Evolutionary conservation across 2,888 invertebrate species (phyloP).

Genomic region (Barypeithes pellucidus): DNA sequence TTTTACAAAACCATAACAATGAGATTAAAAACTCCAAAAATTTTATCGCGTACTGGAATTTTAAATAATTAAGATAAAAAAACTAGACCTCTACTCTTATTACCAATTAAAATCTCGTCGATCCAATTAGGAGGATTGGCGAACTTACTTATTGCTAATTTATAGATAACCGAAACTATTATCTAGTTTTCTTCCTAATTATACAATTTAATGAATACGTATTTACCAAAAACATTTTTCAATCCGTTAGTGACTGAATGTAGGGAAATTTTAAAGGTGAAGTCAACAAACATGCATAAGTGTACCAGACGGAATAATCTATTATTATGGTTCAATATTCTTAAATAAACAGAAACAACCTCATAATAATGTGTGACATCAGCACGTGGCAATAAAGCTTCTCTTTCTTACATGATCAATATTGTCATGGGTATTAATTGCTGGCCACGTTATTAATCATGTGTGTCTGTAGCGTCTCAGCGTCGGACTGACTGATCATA

Average conservation of each 20-base stretch:
- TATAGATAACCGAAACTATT: background rate
- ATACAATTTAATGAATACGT: background rate
- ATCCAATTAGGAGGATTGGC: background rate
- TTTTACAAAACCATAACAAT: too few relatives aligned
- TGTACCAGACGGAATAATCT: conserved; percentile 1
- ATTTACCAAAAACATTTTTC: background rate
- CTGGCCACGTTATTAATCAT: too few relatives aligned
- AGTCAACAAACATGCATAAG: background rate
- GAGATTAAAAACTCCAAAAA: background rate
- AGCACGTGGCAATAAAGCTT: too few relatives aligned
- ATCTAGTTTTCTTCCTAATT: background rate
- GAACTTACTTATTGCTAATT: background rate
- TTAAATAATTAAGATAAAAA: background rate
- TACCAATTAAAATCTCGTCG: background rate
- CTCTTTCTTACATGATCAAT: too few relatives aligned
- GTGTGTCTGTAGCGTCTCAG: too few relatives aligned
- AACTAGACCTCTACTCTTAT: background rate
- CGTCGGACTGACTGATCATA: too few relatives aligned
- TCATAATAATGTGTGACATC: background rate
- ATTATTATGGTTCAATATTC: background rate
- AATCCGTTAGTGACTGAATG: background rate
- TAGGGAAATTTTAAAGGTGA: background rate
- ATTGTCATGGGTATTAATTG: too few relatives aligned
- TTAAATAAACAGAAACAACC: background rate
- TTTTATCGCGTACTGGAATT: background rate